phyloP scores from a whole-genome alignment of 2,888 invertebrate species.

The Halictus ligatus region DNA sequence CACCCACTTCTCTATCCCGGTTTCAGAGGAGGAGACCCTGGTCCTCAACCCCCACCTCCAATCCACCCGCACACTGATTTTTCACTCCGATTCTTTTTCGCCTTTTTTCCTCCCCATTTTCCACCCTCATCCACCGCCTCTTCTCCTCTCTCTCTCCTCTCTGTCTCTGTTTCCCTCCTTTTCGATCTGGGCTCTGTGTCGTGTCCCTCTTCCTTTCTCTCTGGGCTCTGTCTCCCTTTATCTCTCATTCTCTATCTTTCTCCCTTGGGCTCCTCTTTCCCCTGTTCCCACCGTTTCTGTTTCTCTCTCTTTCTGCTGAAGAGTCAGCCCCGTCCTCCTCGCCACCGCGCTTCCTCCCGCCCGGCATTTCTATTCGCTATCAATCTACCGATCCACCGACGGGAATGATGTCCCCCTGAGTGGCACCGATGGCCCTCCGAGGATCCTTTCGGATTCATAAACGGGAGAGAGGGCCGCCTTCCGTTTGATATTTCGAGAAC shows the following conservation, averaged over 20 bases:
- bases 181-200: neutral
- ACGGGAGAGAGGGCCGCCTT: neutral
- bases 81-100: neutral
- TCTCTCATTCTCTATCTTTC: neutral
- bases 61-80: conserved; percentile 5
- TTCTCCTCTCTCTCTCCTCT: too few relatives aligned
- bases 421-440: neutral
- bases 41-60: neutral
- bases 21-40: neutral
- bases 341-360: neutral
- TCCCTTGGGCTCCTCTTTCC: too few relatives aligned
- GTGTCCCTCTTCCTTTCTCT: neutral
- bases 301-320: neutral
- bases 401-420: conserved; percentile 2
- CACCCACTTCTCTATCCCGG: conserved; percentile 7
- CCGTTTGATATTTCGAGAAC: conserved; percentile 7
- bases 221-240: neutral
- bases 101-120: neutral
- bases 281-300: neutral
- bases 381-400: conserved; percentile 23
- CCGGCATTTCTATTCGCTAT: conserved; percentile 27
- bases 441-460: conserved; percentile 10
- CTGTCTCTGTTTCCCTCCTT: neutral
- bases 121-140: neutral
- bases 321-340: too few relatives aligned